Evolutionary conservation across 1,140 invertebrate species (phyloP), one percentile per base, ranked within the genome.

Genomic region (Homarus americanus): DNA sequence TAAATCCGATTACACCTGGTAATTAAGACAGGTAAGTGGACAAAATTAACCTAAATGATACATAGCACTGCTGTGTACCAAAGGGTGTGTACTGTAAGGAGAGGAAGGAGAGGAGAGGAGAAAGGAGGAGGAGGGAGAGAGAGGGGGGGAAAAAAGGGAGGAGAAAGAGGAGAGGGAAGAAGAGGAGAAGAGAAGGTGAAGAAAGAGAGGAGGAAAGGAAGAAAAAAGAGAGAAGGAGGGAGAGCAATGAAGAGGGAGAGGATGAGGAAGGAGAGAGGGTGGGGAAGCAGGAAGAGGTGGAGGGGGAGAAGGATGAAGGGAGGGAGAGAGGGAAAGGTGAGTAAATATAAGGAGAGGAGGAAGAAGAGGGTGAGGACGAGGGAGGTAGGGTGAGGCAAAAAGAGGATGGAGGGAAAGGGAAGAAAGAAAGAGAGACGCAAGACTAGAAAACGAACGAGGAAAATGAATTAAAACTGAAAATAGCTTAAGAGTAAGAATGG

Each of bases 1-100:
- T 69, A 69, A n/a, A 69, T 69, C 63, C 63, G 63, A 69, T 69
- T 69, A 69, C 32, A 69, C n/a, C 63, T 9, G 63, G 63, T 69
- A 69, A 69, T 69, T 69, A 69, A 69, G 63, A 28, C 63, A 32
- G 63, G 63, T 69, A 69, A 69, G 63, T 69, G 28, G 63, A 69
- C 63, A 69, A 69, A 69, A 69, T 69, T 69, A 69, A 28, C 63
- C 63, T 69, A 32, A 32, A 28, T 32, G 63, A 69, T 69, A 69
- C 63, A 69, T 58, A 24, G 40, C 3, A 17, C 76, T 44, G 40
- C n/a, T n/a, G 76, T 1, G 76, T 44, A 24, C 20, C 36, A 5
- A 20, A 20, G 36, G 15, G 36, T 24, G 75, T n/a, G n/a, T n/a
- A n/a, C n/a, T n/a, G n/a, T n/a, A n/a, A n/a, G 17, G 75, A 40